A percentile compares a stretch with the other conserved stretches of the same genome.
phyloP scores from a whole-genome alignment of 2,797 vertebrate genomes.

The Alfaro cultratus region DNA sequence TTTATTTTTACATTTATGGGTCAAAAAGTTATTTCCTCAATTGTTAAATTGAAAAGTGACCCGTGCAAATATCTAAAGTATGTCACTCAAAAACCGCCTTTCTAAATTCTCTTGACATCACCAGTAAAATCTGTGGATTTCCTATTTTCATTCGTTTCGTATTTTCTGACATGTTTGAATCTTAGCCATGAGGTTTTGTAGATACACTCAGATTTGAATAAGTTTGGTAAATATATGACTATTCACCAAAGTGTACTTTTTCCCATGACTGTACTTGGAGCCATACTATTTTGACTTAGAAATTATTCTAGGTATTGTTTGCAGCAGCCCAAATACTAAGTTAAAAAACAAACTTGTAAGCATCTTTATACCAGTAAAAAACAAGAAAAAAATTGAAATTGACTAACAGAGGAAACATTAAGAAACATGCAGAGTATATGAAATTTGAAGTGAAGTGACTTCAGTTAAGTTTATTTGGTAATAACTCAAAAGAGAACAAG shows the following conservation, averaged over 20 bases:
- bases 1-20: background rate
- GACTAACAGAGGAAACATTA: background rate
- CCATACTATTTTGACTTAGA: background rate
- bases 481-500: background rate
- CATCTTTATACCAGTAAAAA: background rate
- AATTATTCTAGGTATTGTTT: background rate
- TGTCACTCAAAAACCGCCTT: background rate
- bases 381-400: background rate
- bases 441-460: background rate
- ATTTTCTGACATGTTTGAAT: too few relatives aligned
- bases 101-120: background rate
- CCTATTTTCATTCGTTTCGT: too few relatives aligned
- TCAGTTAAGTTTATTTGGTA: background rate
- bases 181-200: too few relatives aligned
- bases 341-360: background rate
- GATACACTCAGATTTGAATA: too few relatives aligned
- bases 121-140: too few relatives aligned
- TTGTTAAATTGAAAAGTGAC: background rate
- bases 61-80: background rate
- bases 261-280: background rate
- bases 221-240: background rate
- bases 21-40: background rate
- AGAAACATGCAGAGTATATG: too few relatives aligned
- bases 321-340: background rate
- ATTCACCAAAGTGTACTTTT: background rate